Conservation (phyloP, 2,888 invertebrate species). For the Dromius quadrimaculatus region DNA sequence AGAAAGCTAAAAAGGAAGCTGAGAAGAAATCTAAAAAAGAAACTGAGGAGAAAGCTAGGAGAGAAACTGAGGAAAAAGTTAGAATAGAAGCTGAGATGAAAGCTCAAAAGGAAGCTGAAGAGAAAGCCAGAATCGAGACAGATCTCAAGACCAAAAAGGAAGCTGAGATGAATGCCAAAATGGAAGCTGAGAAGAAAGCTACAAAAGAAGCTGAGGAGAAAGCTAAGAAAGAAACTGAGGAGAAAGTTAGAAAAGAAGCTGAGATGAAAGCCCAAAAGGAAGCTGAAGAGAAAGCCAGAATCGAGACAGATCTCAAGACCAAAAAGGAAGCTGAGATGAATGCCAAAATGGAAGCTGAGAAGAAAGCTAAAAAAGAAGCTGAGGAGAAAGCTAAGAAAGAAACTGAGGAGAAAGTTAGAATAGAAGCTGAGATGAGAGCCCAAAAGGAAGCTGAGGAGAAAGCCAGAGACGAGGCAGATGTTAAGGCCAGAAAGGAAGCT, state of each 20-base stretch:
- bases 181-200: conserved; percentile 50
- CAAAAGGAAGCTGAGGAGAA: conserved; percentile 53
- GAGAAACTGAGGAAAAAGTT: conserved; percentile 52
- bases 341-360: conserved; percentile 63
- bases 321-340: conserved; percentile 58
- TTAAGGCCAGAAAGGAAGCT: conserved; percentile 49
- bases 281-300: conserved; percentile 50
- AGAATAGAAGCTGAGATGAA: too few relatives aligned
- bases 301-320: conserved; percentile 60
- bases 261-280: conserved; percentile 42
- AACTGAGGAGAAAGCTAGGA: conserved; percentile 5
- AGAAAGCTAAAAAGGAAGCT: conserved; percentile 32
- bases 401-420: conserved; percentile 54
- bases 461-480: conserved; percentile 43
- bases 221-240: conserved; percentile 15
- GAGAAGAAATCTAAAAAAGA: conserved; percentile 3
- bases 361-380: conserved; percentile 62
- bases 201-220: conserved; percentile 47
- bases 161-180: conserved; percentile 52
- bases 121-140: conserved; percentile 51
- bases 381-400: conserved; percentile 60
- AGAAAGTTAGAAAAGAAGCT: conserved; percentile 8
- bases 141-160: conserved; percentile 51
- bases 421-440: conserved; percentile 49
- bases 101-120: conserved; percentile 39